Percentiles rank a stretch among this genome's conserved stretches.
Evolutionary conservation across 2,888 invertebrate genomes (phyloP).

Genomic region (Odontomyia ornata): DNA sequence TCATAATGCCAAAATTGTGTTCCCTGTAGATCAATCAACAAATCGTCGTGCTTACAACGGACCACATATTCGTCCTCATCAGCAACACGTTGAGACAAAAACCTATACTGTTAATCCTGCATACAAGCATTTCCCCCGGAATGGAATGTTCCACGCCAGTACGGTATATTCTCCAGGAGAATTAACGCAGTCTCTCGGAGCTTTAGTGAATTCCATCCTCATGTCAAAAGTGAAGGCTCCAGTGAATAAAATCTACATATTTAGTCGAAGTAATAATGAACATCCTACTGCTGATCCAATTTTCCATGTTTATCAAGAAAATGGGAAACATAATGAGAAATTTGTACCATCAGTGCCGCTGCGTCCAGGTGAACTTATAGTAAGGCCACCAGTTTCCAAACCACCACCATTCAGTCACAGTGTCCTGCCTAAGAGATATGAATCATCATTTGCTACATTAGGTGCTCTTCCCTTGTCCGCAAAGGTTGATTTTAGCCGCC

Average conservation of each 20-base stretch:
- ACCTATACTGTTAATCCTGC: neutral
- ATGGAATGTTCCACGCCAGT: constrained; percentile 2
- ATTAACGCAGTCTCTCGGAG: constrained; percentile 18
- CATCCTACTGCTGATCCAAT: constrained; percentile 17
- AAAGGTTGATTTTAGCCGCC: neutral
- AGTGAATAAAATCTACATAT: constrained; percentile 36
- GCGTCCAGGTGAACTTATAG: neutral
- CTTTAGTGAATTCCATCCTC: constrained; percentile 33
- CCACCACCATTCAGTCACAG: neutral
- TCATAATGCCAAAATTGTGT: too few species aligned
- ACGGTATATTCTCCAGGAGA: constrained; percentile 20
- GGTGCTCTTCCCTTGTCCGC: neutral
- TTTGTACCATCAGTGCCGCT: neutral
- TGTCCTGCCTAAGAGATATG: neutral
- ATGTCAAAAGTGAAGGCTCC: constrained; percentile 14
- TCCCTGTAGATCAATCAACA: neutral
- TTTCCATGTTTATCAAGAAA: constrained; percentile 29
- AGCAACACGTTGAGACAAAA: neutral
- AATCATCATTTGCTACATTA: neutral
- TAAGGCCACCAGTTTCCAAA: neutral
- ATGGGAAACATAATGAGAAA: neutral
- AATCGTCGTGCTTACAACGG: neutral
- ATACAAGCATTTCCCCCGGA: neutral
- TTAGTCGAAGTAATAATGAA: neutral
- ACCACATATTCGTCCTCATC: neutral